Evolutionary conservation across 1,140 invertebrate species (phyloP).

Genomic region (Eriocheir sinensis): DNA sequence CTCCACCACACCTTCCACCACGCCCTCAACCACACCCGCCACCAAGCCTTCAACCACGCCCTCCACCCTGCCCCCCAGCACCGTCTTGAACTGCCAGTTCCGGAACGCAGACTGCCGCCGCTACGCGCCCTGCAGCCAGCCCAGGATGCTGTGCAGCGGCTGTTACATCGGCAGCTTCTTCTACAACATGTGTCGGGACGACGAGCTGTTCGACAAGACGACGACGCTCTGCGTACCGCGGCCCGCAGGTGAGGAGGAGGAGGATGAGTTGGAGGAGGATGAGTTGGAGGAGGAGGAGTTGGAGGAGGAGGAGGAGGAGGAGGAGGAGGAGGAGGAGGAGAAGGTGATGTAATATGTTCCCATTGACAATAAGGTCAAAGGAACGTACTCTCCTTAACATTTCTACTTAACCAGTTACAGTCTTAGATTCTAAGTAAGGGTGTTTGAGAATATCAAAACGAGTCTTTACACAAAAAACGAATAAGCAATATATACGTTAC

Average conservation of each 20-base stretch:
- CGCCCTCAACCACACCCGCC: not conserved
- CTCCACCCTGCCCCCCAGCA: not conserved
- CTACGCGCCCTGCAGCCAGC: not conserved
- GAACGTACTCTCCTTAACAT: no score
- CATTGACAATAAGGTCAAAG: no score
- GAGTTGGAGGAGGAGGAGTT: no score
- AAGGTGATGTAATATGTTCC: no score
- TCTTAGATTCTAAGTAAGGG: no score
- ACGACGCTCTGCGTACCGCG: not conserved
- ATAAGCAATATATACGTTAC: no score
- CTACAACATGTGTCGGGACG: not conserved
- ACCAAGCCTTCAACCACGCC: not conserved
- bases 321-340: no score
- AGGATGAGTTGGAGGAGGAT: no score
- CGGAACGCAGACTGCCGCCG: not conserved
- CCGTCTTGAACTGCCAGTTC: not conserved
- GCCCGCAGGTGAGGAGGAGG: not conserved
- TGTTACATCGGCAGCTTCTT: constrained; percentile 19
- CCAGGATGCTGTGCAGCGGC: constrained; percentile 8
- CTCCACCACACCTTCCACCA: not conserved
- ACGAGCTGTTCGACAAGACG: not conserved
- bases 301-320: no score
- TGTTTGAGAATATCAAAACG: no score
- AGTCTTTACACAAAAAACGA: no score
- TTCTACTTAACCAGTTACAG: no score